Percentiles rank a stretch among this genome's conserved stretches.
Evolutionary conservation across 2,797 vertebrate species (phyloP).

Genomic region (Semotilus atromaculatus): DNA sequence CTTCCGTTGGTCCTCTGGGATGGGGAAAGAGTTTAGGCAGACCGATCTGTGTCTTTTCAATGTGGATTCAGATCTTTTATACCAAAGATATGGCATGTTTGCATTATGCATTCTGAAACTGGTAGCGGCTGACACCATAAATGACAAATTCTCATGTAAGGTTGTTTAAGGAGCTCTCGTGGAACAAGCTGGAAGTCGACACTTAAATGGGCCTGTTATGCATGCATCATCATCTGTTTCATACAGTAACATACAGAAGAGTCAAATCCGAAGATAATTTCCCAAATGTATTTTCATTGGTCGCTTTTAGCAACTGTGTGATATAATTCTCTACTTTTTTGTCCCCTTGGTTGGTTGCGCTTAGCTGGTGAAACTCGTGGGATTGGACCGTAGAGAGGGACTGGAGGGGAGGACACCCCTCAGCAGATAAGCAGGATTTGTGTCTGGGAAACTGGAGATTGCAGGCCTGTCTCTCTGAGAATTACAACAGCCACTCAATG

Average conservation of each 20-base stretch:
- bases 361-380: constrained; percentile 46
- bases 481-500: constrained; percentile 73
- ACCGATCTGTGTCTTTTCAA: constrained; percentile 22
- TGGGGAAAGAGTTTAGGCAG: constrained; percentile 27
- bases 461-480: constrained; percentile 75
- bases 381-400: constrained; percentile 29
- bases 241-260: neutral
- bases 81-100: constrained; percentile 13
- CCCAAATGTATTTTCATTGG: constrained; percentile 19
- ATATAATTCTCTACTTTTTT: constrained; percentile 13
- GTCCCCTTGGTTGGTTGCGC: constrained; percentile 10
- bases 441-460: constrained; percentile 73
- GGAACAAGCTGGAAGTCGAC: constrained; percentile 8
- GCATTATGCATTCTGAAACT: constrained; percentile 17
- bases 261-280: constrained; percentile 5
- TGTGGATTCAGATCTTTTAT: constrained; percentile 15
- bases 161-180: constrained; percentile 11
- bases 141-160: constrained; percentile 20
- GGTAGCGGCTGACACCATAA: neutral
- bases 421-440: constrained; percentile 79
- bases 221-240: constrained; percentile 5
- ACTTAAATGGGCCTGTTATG: neutral
- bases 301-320: constrained; percentile 13
- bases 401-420: constrained; percentile 54
- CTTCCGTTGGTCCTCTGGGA: constrained; percentile 55